Conservation (phyloP, 2,797 vertebrate genomes). For the Perdix hodgsoniae region DNA sequence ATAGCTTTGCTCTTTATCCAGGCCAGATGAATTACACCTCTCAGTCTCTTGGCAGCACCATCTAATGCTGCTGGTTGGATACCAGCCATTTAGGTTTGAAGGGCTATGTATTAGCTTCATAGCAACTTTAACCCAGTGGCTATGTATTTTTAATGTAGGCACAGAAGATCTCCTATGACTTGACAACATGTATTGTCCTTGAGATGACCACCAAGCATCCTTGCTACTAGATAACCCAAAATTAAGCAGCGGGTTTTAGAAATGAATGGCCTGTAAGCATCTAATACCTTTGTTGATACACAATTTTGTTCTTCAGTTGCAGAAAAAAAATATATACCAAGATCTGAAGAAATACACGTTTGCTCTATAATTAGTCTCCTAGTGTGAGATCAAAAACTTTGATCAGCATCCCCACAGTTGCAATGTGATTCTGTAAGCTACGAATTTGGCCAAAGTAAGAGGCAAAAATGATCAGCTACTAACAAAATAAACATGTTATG, state of each 20-base stretch:
- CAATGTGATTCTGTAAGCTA: not conserved
- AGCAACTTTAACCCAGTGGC: not conserved
- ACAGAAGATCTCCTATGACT: not conserved
- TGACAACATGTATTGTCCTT: not conserved
- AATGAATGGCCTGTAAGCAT: not conserved
- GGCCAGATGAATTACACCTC: not conserved
- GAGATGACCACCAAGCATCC: not conserved
- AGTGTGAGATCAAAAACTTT: not conserved
- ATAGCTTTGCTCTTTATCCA: not conserved
- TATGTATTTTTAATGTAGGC: not conserved
- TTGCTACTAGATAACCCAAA: not conserved
- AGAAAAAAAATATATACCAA: not conserved
- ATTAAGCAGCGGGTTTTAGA: not conserved
- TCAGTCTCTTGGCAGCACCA: not conserved
- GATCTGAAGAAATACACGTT: not conserved
- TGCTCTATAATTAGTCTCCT: not conserved
- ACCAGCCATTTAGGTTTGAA: not conserved
- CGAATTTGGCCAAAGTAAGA: not conserved
- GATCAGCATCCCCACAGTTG: not conserved
- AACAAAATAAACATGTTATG: no score
- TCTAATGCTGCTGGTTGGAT: not conserved
- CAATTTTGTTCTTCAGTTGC: not conserved
- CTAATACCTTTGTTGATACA: not conserved
- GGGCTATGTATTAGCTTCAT: not conserved
- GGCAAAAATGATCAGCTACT: not conserved